Base-by-base conservation (phyloP, 2,797 vertebrate genomes). In the Acanthurus tractus region DNA sequence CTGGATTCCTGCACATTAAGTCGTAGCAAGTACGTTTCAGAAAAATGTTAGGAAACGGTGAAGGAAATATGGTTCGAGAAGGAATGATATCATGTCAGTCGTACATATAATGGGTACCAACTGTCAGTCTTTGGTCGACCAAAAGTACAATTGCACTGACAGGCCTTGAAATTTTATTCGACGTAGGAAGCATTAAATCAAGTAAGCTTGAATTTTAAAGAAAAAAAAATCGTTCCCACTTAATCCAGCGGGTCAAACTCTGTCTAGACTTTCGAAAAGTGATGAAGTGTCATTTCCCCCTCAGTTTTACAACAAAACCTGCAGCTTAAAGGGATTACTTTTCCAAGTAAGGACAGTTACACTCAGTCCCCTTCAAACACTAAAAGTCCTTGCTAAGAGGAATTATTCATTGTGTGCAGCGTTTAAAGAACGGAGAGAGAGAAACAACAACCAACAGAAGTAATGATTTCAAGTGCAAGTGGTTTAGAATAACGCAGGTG, bases 401-500 rank as follows among this genome's bases (percentile, higher is more conserved):
- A 62, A 54, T 36, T 14, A 77, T 64, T 63, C 10, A 11, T 36
- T 23, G 38, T 17, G 14, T 13, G 57, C 9, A 68, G 55, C 54
- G 17, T 64, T 56, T 5, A 68, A 78, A 74, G 3, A 56, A 49
- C 46, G 13, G 17, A 18, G 44, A 57, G 63, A 59, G 29, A 8
- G 15, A 0, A 78, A 45, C 38, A 66, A 69, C 52, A 56, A 45
- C 9, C 29, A 34, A 76, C 50, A 29, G 8, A 17, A 36, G 45
- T 14, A 53, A 70, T 29, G 46, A 69, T 63, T 79, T 48, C 69
- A 50, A 40, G 42, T 17, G 70, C 40, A 3, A 53, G 61, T 0
- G 65, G 65, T 72, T 66, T 40, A 63, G 76, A 79, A 64, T 18
- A 83, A 78, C 15, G 42, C 86, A 85, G 85, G 89, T 87, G 89